A percentile compares a stretch with the other conserved stretches of the same genome.
phyloP scores from a whole-genome alignment of 2,113 vertebrate species.

The Paraplagusia blochii region DNA sequence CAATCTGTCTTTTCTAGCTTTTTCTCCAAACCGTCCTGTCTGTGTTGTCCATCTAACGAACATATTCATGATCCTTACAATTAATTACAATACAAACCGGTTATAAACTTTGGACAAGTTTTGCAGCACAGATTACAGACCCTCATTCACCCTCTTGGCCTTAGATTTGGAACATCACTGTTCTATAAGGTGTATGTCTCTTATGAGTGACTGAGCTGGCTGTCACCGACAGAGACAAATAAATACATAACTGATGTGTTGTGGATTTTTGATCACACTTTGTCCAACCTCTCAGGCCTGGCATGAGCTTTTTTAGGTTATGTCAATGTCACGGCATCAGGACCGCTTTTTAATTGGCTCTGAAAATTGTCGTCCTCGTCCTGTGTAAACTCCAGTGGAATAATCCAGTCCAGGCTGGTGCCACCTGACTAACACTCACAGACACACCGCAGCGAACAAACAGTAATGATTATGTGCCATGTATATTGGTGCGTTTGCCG shows the following conservation, averaged over 20 bases:
- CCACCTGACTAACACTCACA: slow-evolving; percentile 47
- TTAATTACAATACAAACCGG: too few species aligned
- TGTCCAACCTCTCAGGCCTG: slow-evolving; percentile 37
- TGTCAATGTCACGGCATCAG: slow-evolving; percentile 65
- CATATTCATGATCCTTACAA: too few species aligned
- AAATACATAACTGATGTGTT: not conserved
- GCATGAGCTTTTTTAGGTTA: slow-evolving; percentile 62
- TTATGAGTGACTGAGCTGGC: too few species aligned
- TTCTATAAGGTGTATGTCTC: too few species aligned
- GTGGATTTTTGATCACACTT: slow-evolving; percentile 10
- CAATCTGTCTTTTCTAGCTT: too few species aligned
- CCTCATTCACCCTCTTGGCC: too few species aligned
- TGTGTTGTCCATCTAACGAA: too few species aligned
- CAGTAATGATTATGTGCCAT: slow-evolving; percentile 67
- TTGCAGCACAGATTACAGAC: too few species aligned
- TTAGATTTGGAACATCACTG: too few species aligned
- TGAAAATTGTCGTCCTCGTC: slow-evolving; percentile 73
- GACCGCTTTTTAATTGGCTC: slow-evolving; percentile 71
- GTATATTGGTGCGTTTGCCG: slow-evolving; percentile 64
- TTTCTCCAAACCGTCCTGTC: too few species aligned
- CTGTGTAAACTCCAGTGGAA: slow-evolving; percentile 65
- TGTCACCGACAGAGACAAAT: not conserved
- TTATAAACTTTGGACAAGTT: too few species aligned
- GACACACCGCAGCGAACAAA: slow-evolving; percentile 52
- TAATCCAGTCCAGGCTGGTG: slow-evolving; percentile 64